Conservation (phyloP, 2,888 invertebrate species). For the Drosophila sordidula region DNA sequence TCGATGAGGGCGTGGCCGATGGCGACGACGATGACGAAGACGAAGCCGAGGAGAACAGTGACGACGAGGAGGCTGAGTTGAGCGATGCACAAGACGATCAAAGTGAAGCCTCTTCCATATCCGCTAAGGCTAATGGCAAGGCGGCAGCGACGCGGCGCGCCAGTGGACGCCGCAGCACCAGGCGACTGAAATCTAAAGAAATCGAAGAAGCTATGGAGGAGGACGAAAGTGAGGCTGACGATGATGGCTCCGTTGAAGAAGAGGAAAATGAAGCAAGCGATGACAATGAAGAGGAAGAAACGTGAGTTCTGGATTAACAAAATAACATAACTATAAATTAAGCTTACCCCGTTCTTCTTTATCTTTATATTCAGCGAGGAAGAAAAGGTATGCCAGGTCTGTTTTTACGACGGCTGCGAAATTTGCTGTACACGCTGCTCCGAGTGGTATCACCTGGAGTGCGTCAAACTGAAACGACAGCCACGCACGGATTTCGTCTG, state of each 20-base stretch:
- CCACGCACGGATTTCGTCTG: constrained; percentile 89
- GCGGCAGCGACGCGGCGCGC: constrained; percentile 4
- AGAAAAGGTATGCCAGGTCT: constrained; percentile 78
- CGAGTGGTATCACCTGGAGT: constrained; percentile 90
- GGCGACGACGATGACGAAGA: constrained; percentile 51
- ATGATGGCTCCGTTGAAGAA: constrained; percentile 65
- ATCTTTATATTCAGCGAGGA: constrained; percentile 58
- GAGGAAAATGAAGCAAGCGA: constrained; percentile 20
- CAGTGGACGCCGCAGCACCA: constrained; percentile 63
- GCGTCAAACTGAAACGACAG: constrained; percentile 87
- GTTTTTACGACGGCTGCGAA: constrained; percentile 82
- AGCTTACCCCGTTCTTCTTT: background rate
- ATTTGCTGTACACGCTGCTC: constrained; percentile 78
- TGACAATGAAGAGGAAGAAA: constrained; percentile 46
- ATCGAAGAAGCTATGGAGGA: constrained; percentile 76
- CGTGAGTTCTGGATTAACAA: constrained; percentile 36
- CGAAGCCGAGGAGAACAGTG: constrained; percentile 54
- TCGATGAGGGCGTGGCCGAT: constrained; percentile 28
- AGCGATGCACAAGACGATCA: constrained; percentile 22
- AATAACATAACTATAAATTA: background rate
- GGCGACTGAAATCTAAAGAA: constrained; percentile 83
- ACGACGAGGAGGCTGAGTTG: constrained; percentile 23
- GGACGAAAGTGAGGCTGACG: constrained; percentile 69
- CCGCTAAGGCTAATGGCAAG: constrained; percentile 31
- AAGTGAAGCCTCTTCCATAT: constrained; percentile 57